Conservation (phyloP, 2,113 vertebrate genomes). For the Phylloscopus trochiloides region DNA sequence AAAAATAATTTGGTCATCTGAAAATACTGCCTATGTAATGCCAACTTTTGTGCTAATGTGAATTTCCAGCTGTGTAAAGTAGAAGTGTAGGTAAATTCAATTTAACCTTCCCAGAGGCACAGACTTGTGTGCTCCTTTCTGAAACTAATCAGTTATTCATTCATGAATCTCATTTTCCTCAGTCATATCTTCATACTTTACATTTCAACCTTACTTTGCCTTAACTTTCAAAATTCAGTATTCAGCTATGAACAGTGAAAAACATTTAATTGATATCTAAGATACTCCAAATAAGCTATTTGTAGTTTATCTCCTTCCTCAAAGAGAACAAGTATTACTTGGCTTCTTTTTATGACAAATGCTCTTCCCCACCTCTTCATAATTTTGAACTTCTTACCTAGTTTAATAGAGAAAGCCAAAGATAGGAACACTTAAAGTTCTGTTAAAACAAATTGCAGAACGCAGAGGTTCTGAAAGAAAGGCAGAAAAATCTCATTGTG, state of each 20-base stretch:
- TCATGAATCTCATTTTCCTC: conserved; percentile 16
- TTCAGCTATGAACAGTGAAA: not conserved
- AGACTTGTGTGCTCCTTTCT: not conserved
- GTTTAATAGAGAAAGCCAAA: not conserved
- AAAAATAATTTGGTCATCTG: conserved; percentile 17
- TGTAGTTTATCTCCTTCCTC: not conserved
- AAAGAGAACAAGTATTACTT: not conserved
- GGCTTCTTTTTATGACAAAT: not conserved
- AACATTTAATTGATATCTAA: not conserved
- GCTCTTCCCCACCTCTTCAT: not conserved
- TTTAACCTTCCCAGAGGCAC: conserved; percentile 32
- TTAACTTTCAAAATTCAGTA: not conserved
- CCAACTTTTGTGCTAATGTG: not conserved
- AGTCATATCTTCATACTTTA: not conserved
- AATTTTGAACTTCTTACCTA: not conserved
- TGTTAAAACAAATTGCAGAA: not conserved
- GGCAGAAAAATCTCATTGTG: not conserved
- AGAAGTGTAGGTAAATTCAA: conserved; percentile 37
- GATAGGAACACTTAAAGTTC: not conserved
- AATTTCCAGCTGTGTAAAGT: not conserved
- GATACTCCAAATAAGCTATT: not conserved
- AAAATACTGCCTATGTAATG: not conserved
- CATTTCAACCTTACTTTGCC: not conserved
- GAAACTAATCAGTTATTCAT: conserved; percentile 38
- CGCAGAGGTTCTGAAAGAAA: not conserved